Conservation (phyloP, 1,140 invertebrate genomes). For the Lepidostoma basale region DNA sequence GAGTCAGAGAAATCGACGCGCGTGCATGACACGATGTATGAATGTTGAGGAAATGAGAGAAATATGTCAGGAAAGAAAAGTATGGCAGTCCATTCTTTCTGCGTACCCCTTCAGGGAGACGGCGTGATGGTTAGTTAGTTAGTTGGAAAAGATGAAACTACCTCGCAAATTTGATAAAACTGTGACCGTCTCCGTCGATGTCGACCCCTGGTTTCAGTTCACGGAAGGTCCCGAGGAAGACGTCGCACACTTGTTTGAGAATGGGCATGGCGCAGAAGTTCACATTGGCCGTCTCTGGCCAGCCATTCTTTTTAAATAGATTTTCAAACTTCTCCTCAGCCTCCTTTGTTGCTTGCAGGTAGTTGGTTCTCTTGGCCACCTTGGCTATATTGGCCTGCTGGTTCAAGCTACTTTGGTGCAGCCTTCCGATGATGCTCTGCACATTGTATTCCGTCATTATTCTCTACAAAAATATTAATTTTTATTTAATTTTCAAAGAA, state of each 20-base stretch:
- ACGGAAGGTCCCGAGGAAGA: constrained; percentile 32
- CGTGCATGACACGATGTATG: too few relatives aligned
- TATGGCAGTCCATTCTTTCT: too few relatives aligned
- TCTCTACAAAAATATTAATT: too few relatives aligned
- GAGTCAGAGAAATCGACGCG: too few relatives aligned
- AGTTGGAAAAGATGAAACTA: too few relatives aligned
- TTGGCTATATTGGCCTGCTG: neutral
- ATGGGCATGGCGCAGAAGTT: constrained; percentile 40
- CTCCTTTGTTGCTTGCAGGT: too few relatives aligned
- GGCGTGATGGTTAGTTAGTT: too few relatives aligned
- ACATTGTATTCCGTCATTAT: constrained; percentile 30
- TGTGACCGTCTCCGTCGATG: constrained; percentile 41
- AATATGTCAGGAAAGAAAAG: too few relatives aligned
- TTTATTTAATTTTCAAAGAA: too few relatives aligned
- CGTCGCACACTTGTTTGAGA: constrained; percentile 38
- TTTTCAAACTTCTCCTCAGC: too few relatives aligned
- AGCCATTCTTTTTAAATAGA: neutral
- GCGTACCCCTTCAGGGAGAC: too few relatives aligned
- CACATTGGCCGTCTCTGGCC: neutral
- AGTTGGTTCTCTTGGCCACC: neutral
- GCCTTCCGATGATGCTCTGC: constrained; percentile 14
- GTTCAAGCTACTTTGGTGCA: constrained; percentile 7
- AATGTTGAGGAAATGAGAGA: too few relatives aligned
- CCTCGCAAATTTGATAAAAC: constrained; percentile 36
- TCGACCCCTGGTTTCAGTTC: constrained; percentile 35